A percentile compares a stretch with the other conserved stretches of the same genome.
Evolutionary conservation across 2,113 vertebrate genomes (phyloP).

Genomic region (Dromaius novaehollandiae): DNA sequence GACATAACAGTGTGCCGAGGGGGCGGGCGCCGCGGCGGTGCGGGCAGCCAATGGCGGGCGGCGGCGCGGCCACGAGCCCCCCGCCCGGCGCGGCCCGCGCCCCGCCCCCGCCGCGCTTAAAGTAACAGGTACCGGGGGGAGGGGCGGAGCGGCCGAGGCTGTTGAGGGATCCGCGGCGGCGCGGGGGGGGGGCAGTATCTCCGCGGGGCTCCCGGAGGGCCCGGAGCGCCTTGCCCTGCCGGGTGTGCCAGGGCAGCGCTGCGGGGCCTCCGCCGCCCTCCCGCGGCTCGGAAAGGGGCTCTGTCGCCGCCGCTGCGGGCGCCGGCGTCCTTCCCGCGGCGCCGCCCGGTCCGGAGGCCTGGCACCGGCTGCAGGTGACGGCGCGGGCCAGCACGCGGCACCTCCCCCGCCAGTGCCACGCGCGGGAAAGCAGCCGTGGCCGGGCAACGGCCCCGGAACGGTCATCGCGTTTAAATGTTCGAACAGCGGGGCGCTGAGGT

Average conservation of each 20-base stretch:
- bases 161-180: not conserved
- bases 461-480: no score
- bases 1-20: constrained; percentile 16
- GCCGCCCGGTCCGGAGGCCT: no score
- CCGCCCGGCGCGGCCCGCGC: not conserved
- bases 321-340: no score
- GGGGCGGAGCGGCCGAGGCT: no score
- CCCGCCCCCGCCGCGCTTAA: constrained; percentile 26
- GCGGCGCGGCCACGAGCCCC: not conserved
- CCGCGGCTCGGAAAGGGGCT: not conserved
- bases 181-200: no score
- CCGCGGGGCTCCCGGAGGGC: not conserved
- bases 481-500: not conserved
- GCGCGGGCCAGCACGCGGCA: no score
- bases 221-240: constrained; percentile 36
- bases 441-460: no score
- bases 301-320: not conserved
- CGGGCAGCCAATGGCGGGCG: constrained; percentile 41
- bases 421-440: no score
- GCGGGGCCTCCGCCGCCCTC: not conserved
- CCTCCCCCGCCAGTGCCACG: not conserved
- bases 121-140: constrained; percentile 58
- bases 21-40: not conserved
- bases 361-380: no score
- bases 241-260: constrained; percentile 52